Conservation (phyloP, 2,888 invertebrate species). For the Hirudinaria manillensis region DNA sequence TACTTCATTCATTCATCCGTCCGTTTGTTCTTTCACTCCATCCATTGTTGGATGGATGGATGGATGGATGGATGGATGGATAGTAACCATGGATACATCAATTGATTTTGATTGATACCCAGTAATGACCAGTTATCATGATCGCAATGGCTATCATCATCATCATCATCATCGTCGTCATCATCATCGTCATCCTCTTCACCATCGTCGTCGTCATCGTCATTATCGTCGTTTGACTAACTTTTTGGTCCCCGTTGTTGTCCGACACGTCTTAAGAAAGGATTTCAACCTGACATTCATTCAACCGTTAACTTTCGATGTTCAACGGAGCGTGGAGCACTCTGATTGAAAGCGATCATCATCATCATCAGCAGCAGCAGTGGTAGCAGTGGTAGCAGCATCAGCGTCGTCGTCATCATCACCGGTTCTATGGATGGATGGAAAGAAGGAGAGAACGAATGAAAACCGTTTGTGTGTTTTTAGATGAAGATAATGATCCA, state of each 20-base stretch:
- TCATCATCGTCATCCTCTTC: background rate
- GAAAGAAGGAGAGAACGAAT: too few relatives aligned
- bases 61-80: too few relatives aligned
- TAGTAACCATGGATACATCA: too few relatives aligned
- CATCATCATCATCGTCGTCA: background rate
- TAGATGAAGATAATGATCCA: too few relatives aligned
- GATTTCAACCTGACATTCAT: too few relatives aligned
- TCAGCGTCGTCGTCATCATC: slow-evolving; percentile 15
- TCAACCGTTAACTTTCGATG: too few relatives aligned
- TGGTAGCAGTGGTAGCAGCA: background rate
- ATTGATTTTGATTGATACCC: too few relatives aligned
- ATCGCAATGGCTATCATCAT: slow-evolving; percentile 11
- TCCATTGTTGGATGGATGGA: too few relatives aligned
- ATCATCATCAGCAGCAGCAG: slow-evolving; percentile 11
- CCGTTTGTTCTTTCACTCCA: too few relatives aligned
- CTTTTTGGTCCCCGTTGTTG: background rate
- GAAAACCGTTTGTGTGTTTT: too few relatives aligned
- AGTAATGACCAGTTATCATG: background rate
- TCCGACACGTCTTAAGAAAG: background rate
- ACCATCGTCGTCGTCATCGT: slow-evolving; percentile 7
- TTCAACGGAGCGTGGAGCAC: background rate
- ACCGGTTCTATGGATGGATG: background rate
- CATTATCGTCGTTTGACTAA: background rate
- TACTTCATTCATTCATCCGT: too few relatives aligned
- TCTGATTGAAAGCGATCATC: slow-evolving; percentile 3